Percentiles rank a stretch among this genome's conserved stretches.
These are phyloP conservation scores for Phenganax marumi DNA, from an alignment of 92 coral and sea anemone species.

Conservation along the genomic window DNA sequence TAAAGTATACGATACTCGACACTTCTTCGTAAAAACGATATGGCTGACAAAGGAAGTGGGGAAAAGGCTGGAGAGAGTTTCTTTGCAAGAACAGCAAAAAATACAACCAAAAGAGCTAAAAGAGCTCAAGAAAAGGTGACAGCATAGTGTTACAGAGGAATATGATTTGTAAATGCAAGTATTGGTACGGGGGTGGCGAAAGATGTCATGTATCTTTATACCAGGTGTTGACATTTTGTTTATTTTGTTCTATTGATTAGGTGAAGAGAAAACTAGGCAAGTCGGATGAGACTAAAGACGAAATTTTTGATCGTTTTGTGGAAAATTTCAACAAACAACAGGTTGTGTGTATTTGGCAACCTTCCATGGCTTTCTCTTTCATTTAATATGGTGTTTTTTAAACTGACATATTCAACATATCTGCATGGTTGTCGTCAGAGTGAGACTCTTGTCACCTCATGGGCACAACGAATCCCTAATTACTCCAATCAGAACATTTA, in stretches of 20 bases:
- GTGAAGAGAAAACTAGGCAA: slow-evolving; percentile 97
- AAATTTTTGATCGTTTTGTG: slow-evolving; percentile 93
- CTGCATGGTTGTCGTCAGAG: too few species aligned
- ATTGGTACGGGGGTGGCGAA: not conserved
- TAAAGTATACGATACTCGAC: not conserved
- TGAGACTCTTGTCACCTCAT: too few species aligned
- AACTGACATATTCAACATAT: too few species aligned
- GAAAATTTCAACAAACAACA: slow-evolving; percentile 95
- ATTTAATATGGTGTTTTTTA: too few species aligned
- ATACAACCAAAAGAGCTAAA: slow-evolving; percentile 88
- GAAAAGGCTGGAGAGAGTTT: slow-evolving; percentile 80
- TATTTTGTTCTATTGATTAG: slow-evolving; percentile 39
- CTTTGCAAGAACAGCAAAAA: slow-evolving; percentile 93
- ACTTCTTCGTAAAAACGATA: not conserved
- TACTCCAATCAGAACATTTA: too few species aligned
- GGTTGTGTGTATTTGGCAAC: slow-evolving; percentile 54
- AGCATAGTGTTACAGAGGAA: not conserved
- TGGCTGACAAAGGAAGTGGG: slow-evolving; percentile 36
- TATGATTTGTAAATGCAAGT: not conserved
- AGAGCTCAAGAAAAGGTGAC: slow-evolving; percentile 95
- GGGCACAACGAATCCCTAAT: too few species aligned
- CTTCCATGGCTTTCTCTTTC: too few species aligned
- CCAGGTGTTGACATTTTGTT: slow-evolving; percentile 34
- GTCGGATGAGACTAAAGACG: slow-evolving; percentile 95
- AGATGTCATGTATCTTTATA: not conserved